Evolutionary conservation across 1,140 invertebrate species (phyloP).

Genomic region (Drosophila nigromelanica): DNA sequence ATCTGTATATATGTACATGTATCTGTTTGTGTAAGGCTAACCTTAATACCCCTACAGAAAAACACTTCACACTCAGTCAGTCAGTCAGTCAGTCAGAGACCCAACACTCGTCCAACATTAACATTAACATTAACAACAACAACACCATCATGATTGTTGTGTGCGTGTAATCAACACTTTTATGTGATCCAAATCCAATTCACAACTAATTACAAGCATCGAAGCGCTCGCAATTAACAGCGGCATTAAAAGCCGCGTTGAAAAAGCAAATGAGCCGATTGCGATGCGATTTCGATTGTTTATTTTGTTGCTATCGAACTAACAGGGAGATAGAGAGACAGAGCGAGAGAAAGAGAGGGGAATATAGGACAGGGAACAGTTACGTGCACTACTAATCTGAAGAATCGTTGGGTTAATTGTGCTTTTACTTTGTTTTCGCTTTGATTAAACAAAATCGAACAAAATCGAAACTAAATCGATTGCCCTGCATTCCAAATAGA

Average conservation of each 20-base stretch:
- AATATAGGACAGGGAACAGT: background rate
- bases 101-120: conserved; percentile 7
- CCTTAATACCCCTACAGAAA: conserved; percentile 65
- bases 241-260: conserved; percentile 38
- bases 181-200: conserved; percentile 81
- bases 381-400: background rate
- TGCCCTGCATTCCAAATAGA: conserved; percentile 61
- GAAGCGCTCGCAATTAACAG: conserved; percentile 48
- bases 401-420: conserved; percentile 54
- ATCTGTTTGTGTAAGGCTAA: conserved; percentile 27
- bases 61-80: conserved; percentile 58
- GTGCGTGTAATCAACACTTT: conserved; percentile 75
- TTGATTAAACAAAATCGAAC: conserved; percentile 46
- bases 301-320: conserved; percentile 21
- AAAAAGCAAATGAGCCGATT: conserved; percentile 45
- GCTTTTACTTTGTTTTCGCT: conserved; percentile 18
- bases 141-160: conserved; percentile 2
- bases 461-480: conserved; percentile 60
- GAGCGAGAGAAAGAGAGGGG: background rate
- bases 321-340: background rate
- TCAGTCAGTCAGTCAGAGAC: conserved; percentile 31
- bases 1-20: no score
- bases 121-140: conserved; percentile 8
- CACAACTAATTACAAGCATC: conserved; percentile 79
- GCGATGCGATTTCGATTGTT: conserved; percentile 39